Base-by-base conservation (phyloP, 2,797 vertebrate genomes). In the Tangara arthus region DNA sequence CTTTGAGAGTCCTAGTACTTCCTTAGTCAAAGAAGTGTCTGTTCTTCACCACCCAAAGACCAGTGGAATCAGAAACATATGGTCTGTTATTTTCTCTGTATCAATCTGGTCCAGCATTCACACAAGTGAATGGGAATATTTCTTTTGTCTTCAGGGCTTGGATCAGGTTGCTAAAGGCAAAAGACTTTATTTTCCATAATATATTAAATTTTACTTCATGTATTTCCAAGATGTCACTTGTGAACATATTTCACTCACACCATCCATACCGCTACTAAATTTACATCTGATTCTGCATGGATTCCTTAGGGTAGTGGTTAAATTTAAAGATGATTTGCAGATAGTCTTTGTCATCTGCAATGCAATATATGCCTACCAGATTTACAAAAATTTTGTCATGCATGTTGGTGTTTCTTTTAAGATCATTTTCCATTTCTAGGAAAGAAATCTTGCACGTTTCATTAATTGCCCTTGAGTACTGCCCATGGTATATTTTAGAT, bases 41-140 rank as follows among this genome's bases (percentile, higher is more conserved):
- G 7, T 79, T 92, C 61, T 39, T 71, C 52, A 89, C 65, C 44
- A 81, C 47, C n/a, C 73, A 56, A 68, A 90, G 27, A 60, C 50
- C 30, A 41, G 39, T 21, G 42, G 72, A 95, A 90, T 93, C 47
- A 75, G 79, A 94, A 97, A 80, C 82, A 68, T 50, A 78, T 87
- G 89, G 60, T 46, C 50, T 70, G 68, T 52, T 94, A 50, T 77
- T 91, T 93, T 81, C 39, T 86, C 12, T 6, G 26, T 78, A 81
- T 80, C 9, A 16, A 15, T 65, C 83, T 68, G 42, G 35, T 66
- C 64, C 66, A 64, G 44, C 37, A 39, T 70, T 68, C 59, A 39
- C 41, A 44, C 13, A 63, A 92, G 42, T 24, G 26, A 92, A 93
- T 32, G 34, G 46, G 68, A 70, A 28, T 84, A 76, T 77, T 82